Evolutionary conservation across 37 sponge, comb jelly and placozoan species (phyloP), one percentile per base, ranked within the genome.

Genomic region (Axinella damicornis): DNA sequence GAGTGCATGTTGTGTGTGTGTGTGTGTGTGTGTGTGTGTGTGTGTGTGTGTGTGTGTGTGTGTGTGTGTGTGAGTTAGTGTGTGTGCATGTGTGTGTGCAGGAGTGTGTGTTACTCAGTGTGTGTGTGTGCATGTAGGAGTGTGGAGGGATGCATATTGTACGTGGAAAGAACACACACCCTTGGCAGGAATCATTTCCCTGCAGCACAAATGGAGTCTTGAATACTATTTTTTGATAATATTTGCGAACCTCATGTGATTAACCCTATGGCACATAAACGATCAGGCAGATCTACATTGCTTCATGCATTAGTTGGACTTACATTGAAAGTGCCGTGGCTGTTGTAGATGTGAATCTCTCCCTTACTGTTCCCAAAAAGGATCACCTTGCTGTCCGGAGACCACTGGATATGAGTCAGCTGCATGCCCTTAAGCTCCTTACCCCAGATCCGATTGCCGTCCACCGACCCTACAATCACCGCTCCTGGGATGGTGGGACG

Each of bases 391-490:
- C 92, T 77, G 67, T 98, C 93, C 17, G 98, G 98, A 24, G 98
- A 95, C 98, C 98, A 98, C 77, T 87, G 83, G 58, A 88, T 89
- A 74, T 78, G 79, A 21, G 89, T 81, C 15, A 96, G 89, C 18
- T 61, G 69, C 71, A 84, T 66, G 12, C 92, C 92, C 73, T 93
- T 95, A 41, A 98, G 71, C 55, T 98, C 98, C 81, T 95, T 95
- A 15, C 94, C 98, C 98, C 98, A 98, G 52, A 98, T 72, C 36
- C 98, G 78, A 75, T 85, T 93, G 18, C 98, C 98, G 76, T 93
- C 98, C 59, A 98, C 95, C 39, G 96, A 88, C 16, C 98, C 98
- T 5, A 98, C 96, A 52, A 98, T 98, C 20, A 98, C 92, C 9
- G 94, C 96, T 34, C 96, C 95, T 94, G 46, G 46, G 46, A 46